Evolutionary conservation across 2,888 invertebrate species (phyloP).

Genomic region (Lithophane semibrunnea): DNA sequence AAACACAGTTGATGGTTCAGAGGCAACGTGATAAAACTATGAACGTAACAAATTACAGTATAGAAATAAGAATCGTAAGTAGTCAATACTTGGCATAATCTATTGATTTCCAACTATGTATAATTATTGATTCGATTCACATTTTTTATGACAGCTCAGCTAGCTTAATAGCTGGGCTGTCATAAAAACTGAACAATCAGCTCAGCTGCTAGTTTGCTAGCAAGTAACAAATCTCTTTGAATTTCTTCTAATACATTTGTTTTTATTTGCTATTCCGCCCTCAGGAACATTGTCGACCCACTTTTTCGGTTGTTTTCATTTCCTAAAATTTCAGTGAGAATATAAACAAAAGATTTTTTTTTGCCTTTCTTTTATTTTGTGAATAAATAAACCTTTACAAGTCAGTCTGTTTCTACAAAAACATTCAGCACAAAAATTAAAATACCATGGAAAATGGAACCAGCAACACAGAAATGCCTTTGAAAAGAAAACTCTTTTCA

Average conservation of each 20-base stretch:
- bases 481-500: slow-evolving; percentile 1
- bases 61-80: not conserved
- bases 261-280: slow-evolving; percentile 26
- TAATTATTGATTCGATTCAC: not conserved
- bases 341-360: slow-evolving; percentile 21
- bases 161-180: not conserved
- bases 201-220: not conserved
- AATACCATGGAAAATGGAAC: slow-evolving; percentile 10
- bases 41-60: not conserved
- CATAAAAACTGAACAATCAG: not conserved
- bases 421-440: slow-evolving; percentile 10
- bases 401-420: slow-evolving; percentile 14
- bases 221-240: slow-evolving; percentile 8
- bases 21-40: not conserved
- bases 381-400: slow-evolving; percentile 39
- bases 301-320: slow-evolving; percentile 30
- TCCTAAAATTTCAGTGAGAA: slow-evolving; percentile 38
- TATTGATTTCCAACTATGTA: not conserved
- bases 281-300: slow-evolving; percentile 4
- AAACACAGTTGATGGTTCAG: not conserved
- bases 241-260: slow-evolving; percentile 26
- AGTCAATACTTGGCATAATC: not conserved
- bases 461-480: slow-evolving; percentile 6
- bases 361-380: slow-evolving; percentile 27
- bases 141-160: not conserved